Evolutionary conservation across 2,797 vertebrate genomes (phyloP).

Genomic region (Microctenopoma lineatum): DNA sequence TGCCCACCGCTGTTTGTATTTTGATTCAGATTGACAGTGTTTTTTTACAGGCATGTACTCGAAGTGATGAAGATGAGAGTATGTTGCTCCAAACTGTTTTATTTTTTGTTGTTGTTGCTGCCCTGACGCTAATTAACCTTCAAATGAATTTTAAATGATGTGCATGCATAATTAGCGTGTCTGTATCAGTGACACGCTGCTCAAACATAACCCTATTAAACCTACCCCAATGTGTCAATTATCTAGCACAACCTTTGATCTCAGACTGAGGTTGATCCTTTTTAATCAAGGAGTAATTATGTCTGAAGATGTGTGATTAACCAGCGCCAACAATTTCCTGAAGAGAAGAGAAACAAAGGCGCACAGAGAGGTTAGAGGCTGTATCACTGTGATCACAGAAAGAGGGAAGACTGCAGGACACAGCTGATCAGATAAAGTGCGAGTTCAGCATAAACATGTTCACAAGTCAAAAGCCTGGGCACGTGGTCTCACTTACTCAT

Average conservation of each 20-base stretch:
- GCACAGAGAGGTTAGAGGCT: neutral
- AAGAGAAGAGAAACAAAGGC: slow-evolving; percentile 30
- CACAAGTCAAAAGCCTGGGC: too few species aligned
- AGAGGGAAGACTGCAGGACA: slow-evolving; percentile 3
- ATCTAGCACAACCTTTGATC: slow-evolving; percentile 57
- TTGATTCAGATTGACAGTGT: too few species aligned
- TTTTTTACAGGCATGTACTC: too few species aligned
- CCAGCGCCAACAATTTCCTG: slow-evolving; percentile 15
- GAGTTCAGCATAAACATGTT: neutral
- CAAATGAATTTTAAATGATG: slow-evolving; percentile 12
- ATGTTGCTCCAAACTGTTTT: too few species aligned
- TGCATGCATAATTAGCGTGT: slow-evolving; percentile 38
- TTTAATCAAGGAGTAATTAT: slow-evolving; percentile 73
- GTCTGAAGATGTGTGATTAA: slow-evolving; percentile 60
- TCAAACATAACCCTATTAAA: slow-evolving; percentile 46
- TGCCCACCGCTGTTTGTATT: too few species aligned
- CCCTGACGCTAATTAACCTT: neutral
- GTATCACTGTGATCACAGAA: neutral
- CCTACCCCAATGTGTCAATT: slow-evolving; percentile 58
- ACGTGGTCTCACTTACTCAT: neutral
- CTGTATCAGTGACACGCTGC: slow-evolving; percentile 36
- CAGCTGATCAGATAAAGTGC: neutral
- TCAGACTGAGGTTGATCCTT: slow-evolving; percentile 47
- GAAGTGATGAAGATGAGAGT: too few species aligned
- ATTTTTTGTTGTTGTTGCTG: neutral